A percentile compares a stretch with the other conserved stretches of the same genome.
Evolutionary conservation across 2,113 vertebrate genomes (phyloP).

Genomic region (Thryonomys swinderianus): DNA sequence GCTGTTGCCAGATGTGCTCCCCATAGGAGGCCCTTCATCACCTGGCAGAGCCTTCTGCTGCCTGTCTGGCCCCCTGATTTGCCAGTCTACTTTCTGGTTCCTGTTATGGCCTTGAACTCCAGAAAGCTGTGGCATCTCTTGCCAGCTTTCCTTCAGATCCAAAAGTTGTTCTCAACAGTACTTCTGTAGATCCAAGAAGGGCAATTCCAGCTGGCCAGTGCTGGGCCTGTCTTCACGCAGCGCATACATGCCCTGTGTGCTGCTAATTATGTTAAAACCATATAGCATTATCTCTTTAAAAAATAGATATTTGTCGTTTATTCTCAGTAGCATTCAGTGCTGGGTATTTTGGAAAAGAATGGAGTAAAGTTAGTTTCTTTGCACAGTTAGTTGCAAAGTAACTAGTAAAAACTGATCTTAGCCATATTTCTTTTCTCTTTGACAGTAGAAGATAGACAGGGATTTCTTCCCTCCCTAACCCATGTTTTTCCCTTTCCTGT

Average conservation of each 20-base stretch:
- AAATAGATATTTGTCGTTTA: conserved; percentile 49
- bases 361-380: conserved; percentile 51
- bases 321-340: conserved; percentile 36
- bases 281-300: conserved; percentile 61
- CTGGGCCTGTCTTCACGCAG: background rate
- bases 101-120: conserved; percentile 7
- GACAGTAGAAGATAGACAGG: conserved; percentile 67
- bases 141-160: background rate
- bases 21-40: background rate
- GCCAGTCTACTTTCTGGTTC: background rate
- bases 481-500: conserved; percentile 52
- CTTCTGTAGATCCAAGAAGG: conserved; percentile 11
- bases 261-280: conserved; percentile 53
- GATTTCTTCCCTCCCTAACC: background rate
- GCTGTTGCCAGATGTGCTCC: background rate
- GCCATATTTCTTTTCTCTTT: conserved; percentile 54
- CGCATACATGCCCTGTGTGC: background rate
- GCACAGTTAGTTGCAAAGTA: conserved; percentile 9
- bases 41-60: background rate
- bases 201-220: background rate
- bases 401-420: conserved; percentile 59
- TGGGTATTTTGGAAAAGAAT: conserved; percentile 55
- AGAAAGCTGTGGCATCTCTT: background rate
- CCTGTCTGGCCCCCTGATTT: background rate
- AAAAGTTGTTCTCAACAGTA: conserved; percentile 51